These are phyloP conservation scores for Drosophila atroscutellata DNA, from an alignment of 2,888 invertebrate species.

Conservation along the genomic window DNA sequence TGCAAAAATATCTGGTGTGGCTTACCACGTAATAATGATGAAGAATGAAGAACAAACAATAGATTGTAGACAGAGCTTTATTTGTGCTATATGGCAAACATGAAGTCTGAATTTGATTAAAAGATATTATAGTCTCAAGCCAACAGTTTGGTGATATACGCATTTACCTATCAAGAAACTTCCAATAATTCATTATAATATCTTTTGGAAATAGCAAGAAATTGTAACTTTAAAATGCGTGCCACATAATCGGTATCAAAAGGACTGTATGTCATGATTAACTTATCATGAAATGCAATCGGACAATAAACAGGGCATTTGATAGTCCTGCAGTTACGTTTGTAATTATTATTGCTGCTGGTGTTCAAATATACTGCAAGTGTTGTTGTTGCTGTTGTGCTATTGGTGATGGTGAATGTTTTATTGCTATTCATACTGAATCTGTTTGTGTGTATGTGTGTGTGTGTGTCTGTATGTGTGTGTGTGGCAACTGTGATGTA, in stretches of 20 bases:
- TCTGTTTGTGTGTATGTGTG: conserved; percentile 13
- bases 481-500: conserved; percentile 55
- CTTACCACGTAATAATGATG: neutral
- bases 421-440: conserved; percentile 35
- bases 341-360: conserved; percentile 21
- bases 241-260: neutral
- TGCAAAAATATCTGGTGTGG: neutral
- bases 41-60: neutral
- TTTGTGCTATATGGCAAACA: neutral
- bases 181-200: neutral
- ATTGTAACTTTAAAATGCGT: neutral
- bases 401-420: conserved; percentile 23
- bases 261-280: neutral
- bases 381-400: conserved; percentile 28
- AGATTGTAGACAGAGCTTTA: neutral
- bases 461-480: conserved; percentile 20
- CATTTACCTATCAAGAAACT: neutral
- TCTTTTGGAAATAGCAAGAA: no score
- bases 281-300: neutral
- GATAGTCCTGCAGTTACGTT: neutral
- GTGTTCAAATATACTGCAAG: conserved; percentile 28
- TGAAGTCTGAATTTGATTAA: neutral
- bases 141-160: no score
- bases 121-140: neutral
- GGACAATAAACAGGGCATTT: conserved; percentile 7